A percentile compares a stretch with the other conserved stretches of the same genome.
Evolutionary conservation across 2,888 invertebrate species (phyloP).

Genomic region (Apamea monoglypha): DNA sequence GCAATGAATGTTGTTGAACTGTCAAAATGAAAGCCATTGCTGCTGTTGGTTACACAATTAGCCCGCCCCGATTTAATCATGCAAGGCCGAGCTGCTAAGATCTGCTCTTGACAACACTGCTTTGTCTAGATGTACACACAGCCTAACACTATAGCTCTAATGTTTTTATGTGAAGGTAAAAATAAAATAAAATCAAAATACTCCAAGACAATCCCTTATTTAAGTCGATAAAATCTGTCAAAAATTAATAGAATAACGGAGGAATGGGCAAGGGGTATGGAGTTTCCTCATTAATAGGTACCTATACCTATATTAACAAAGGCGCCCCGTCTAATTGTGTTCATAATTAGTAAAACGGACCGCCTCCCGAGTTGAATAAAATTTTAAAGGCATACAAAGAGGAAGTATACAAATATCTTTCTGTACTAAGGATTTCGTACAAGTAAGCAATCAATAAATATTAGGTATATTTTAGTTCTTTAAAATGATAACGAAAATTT

Average conservation of each 20-base stretch:
- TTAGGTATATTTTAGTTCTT: not conserved
- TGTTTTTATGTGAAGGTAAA: not conserved
- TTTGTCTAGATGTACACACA: not conserved
- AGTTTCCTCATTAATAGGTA: slow-evolving; percentile 84
- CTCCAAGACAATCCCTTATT: not conserved
- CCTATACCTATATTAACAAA: slow-evolving; percentile 75
- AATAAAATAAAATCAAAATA: not conserved
- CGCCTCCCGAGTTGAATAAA: slow-evolving; percentile 33
- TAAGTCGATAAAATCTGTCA: slow-evolving; percentile 41
- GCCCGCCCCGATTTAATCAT: not conserved
- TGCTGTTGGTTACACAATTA: not conserved
- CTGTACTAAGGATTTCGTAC: not conserved
- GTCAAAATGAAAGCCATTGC: not conserved
- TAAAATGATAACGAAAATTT: too few species aligned
- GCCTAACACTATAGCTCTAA: too few species aligned
- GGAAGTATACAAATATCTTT: not conserved
- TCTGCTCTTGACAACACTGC: not conserved
- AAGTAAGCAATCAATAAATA: not conserved
- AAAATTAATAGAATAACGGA: slow-evolving; percentile 58
- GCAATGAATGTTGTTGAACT: not conserved
- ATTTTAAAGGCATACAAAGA: slow-evolving; percentile 24
- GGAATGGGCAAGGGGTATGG: slow-evolving; percentile 72
- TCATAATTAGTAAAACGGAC: slow-evolving; percentile 82
- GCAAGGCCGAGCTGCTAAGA: not conserved
- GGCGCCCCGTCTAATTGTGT: slow-evolving; percentile 84